Conservation (phyloP, 30 jellyfish, hydroid and myxozoan species). For the Hydractinia symbiolongicarpus region DNA sequence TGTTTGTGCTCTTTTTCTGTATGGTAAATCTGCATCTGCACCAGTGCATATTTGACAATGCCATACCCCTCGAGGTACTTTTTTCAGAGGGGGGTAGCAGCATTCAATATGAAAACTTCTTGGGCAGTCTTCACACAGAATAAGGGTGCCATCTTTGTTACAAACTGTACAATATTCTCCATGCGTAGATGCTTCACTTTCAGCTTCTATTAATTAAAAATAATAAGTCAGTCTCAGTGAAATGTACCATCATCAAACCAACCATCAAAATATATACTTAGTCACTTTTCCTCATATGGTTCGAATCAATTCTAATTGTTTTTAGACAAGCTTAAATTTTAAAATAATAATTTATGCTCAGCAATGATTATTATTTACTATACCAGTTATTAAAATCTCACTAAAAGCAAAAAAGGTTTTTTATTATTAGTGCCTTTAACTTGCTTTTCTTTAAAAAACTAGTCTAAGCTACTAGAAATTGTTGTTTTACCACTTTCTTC, state of each 20-base stretch:
- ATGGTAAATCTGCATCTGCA: constrained; percentile 75
- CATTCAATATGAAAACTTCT: constrained; percentile 71
- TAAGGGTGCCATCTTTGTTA: constrained; percentile 61
- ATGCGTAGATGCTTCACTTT: constrained; percentile 51
- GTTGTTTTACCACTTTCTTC: not conserved
- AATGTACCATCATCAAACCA: too few relatives aligned
- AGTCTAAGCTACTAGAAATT: too few relatives aligned
- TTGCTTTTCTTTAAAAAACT: not conserved
- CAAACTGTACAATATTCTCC: constrained; percentile 82
- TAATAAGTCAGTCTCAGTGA: not conserved
- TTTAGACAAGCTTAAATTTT: not conserved
- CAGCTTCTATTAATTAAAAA: constrained; percentile 22
- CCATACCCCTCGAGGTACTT: constrained; percentile 88
- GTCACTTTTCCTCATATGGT: not conserved
- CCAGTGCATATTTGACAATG: constrained; percentile 89
- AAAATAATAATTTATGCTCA: not conserved
- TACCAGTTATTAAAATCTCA: not conserved
- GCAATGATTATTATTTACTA: not conserved
- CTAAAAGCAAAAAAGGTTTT: not conserved
- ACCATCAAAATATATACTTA: not conserved
- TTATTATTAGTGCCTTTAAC: not conserved
- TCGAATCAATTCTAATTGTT: not conserved
- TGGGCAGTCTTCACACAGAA: constrained; percentile 84
- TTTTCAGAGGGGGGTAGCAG: constrained; percentile 80
- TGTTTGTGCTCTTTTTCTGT: constrained; percentile 64